Conservation (phyloP, 1,140 invertebrate species). For the Pseudomyrmex dendroicus region DNA sequence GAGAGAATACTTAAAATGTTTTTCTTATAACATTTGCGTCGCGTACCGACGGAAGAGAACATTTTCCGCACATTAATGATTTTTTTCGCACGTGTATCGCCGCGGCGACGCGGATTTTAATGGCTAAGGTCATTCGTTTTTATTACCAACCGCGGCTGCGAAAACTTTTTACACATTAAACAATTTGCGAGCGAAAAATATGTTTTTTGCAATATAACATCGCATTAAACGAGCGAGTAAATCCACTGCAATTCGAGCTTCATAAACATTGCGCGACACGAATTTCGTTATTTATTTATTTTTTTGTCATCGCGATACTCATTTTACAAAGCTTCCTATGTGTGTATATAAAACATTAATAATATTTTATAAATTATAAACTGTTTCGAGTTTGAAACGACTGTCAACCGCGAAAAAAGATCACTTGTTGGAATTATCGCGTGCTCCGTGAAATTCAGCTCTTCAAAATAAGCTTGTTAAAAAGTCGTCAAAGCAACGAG, state of each 20-base stretch:
- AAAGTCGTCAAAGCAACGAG: neutral
- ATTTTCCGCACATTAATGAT: neutral
- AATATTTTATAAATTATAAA: neutral
- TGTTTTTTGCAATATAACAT: neutral
- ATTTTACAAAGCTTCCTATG: neutral
- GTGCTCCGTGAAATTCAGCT: neutral
- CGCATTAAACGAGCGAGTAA: neutral
- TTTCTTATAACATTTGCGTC: neutral
- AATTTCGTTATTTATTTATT: neutral
- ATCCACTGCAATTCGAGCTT: neutral
- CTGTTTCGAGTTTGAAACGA: neutral
- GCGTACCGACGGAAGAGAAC: too few species aligned
- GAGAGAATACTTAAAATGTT: neutral
- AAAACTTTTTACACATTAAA: slow-evolving; percentile 6
- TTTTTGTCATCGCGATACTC: neutral
- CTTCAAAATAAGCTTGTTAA: neutral
- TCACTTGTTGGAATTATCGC: neutral
- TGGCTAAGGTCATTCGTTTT: neutral
- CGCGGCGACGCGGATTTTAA: slow-evolving; percentile 12
- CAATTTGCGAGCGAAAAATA: neutral
- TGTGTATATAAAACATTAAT: neutral
- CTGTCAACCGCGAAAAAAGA: neutral
- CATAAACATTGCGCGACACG: neutral
- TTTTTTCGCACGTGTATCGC: neutral
- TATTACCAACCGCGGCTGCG: neutral